Base-by-base conservation (phyloP, 1,140 invertebrate genomes). In the Himalopsyche phryganea region DNA sequence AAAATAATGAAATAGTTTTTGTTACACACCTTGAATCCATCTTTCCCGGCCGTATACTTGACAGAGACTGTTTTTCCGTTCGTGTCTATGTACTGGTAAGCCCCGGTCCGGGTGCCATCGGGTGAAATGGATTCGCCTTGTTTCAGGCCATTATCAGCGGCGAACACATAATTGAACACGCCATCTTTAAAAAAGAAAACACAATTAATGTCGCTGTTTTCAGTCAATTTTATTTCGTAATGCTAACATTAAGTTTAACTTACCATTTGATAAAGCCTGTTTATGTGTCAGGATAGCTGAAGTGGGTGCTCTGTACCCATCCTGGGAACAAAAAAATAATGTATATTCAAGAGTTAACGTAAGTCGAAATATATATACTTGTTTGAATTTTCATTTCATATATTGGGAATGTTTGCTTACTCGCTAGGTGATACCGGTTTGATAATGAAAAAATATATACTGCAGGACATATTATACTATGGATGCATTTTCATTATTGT, bases 1-100 rank as follows among this genome's bases (percentile, higher is more conserved):
- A n/a, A n/a, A n/a, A n/a, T n/a, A n/a, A n/a, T n/a, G n/a, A n/a
- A n/a, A n/a, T n/a, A n/a, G n/a, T 28, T 28, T 28, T 28, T 5
- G 23, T 20, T 6, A 18, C 50, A 61, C 38, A 78, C 74, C 72
- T 78, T 77, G 66, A 85, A 86, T 1, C 85, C 84, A 36, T 83
- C 79, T 67, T 85, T 85, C 13, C 84, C 85, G 3, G 85, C 84
- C 4, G 78, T 75, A 63, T 86, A 87, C 66, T 83, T 84, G 4
- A 86, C 77, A 11, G 82, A 82, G 51, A 85, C 79, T 6, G 77
- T 71, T 60, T 81, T 78, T 1, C 83, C 83, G 58, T 72, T 74
- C 2, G 81, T 80, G 54, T 83, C 83, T 32, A 83, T 75, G 69
- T 85, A 85, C 47, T 83, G 82, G 65, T 85, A 86, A 6, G 78